Conservation (phyloP, 2,888 invertebrate species). For the Diarsia rubi region DNA sequence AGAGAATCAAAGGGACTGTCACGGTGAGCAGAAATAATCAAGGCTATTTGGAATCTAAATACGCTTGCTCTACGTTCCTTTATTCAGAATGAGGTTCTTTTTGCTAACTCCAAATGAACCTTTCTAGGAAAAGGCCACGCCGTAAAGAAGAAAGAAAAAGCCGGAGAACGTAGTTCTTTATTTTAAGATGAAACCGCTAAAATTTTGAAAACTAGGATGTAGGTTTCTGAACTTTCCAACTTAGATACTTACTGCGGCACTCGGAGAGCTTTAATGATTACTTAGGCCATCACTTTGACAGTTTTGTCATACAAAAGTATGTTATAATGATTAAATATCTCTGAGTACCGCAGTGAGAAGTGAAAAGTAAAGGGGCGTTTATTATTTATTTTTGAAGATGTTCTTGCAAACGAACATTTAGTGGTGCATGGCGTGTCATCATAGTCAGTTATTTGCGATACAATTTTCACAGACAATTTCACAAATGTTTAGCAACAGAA, state of each 20-base stretch:
- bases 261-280: no score
- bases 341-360: no score
- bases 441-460: background rate
- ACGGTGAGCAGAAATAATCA: background rate
- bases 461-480: background rate
- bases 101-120: background rate
- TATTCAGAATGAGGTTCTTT: background rate
- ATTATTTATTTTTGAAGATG: background rate
- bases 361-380: background rate
- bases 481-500: background rate
- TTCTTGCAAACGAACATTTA: background rate
- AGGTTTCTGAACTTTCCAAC: conserved; percentile 1
- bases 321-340: no score
- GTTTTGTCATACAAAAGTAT: no score
- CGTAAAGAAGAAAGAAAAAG: conserved; percentile 41
- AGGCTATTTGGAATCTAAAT: background rate
- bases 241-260: no score
- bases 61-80: background rate
- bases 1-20: conserved; percentile 3
- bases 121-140: conserved; percentile 15
- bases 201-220: conserved; percentile 4
- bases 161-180: background rate
- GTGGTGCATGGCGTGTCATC: background rate
- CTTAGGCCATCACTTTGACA: no score
- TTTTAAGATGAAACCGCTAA: background rate